Evolutionary conservation across 2,797 vertebrate genomes (phyloP).

Genomic region (Capromys pilorides): DNA sequence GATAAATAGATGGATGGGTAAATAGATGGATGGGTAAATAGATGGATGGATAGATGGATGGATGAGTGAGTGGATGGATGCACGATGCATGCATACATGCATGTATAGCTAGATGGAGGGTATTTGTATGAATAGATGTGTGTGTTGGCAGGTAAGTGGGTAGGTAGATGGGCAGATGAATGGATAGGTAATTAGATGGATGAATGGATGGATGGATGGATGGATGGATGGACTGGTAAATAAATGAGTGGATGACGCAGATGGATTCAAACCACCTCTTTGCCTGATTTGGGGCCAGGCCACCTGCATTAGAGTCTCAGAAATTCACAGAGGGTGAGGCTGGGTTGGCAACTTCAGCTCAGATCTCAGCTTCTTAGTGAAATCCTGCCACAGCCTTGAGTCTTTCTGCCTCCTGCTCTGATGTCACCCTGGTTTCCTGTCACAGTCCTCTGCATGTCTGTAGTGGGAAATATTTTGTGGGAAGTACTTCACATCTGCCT

Average conservation of each 20-base stretch:
- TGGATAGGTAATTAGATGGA: neutral
- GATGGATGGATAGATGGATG: too few species aligned
- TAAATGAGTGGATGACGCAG: neutral
- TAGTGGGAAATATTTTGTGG: neutral
- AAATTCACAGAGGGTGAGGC: neutral
- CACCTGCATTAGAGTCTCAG: neutral
- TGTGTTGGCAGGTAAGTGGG: neutral
- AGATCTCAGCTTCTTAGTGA: neutral
- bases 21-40: neutral
- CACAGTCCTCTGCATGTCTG: neutral
- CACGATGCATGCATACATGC: too few species aligned
- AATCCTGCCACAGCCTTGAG: neutral
- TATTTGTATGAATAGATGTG: too few species aligned
- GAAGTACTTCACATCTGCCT: neutral
- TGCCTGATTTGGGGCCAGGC: neutral
- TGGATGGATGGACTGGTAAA: neutral
- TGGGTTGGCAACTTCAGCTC: neutral
- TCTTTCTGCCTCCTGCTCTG: neutral
- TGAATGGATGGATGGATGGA: neutral
- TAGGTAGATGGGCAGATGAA: neutral
- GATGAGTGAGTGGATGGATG: rapidly evolving
- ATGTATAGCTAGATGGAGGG: too few species aligned
- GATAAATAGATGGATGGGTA: too few species aligned
- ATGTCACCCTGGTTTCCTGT: neutral
- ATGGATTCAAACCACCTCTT: neutral